Conservation (phyloP, 2,888 invertebrate genomes). For the Hipparchia semele region DNA sequence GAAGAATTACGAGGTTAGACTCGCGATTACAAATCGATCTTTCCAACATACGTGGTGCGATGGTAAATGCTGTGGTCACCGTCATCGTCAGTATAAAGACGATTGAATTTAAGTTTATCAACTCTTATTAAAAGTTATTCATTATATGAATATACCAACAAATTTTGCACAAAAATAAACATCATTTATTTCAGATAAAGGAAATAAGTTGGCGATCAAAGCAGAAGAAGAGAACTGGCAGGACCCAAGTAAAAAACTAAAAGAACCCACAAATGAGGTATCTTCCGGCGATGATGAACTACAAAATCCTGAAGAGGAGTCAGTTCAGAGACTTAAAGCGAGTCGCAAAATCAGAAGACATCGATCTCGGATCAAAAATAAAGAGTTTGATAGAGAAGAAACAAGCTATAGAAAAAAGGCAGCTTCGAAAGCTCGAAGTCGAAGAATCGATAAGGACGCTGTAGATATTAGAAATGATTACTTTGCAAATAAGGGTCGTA, state of each 20-base stretch:
- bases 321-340: conserved; percentile 25
- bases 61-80: no score
- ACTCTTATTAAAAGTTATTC: background rate
- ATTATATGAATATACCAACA: background rate
- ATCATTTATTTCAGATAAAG: conserved; percentile 26
- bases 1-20: conserved; percentile 52
- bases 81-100: background rate
- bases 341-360: conserved; percentile 29
- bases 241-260: conserved; percentile 24
- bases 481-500: conserved; percentile 40
- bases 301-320: conserved; percentile 22
- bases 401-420: conserved; percentile 19
- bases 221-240: conserved; percentile 33
- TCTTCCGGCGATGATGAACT: conserved; percentile 24
- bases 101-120: background rate
- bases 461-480: conserved; percentile 33
- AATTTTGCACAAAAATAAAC: background rate
- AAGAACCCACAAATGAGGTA: conserved; percentile 11
- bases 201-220: conserved; percentile 12
- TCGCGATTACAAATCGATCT: background rate
- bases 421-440: conserved; percentile 42
- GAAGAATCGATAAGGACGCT: conserved; percentile 44
- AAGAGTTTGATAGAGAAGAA: conserved; percentile 14
- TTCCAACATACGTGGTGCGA: no score
- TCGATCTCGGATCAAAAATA: conserved; percentile 39